Evolutionary conservation across 1,140 invertebrate species (phyloP).

Genomic region (Sycophaga agraensis): DNA sequence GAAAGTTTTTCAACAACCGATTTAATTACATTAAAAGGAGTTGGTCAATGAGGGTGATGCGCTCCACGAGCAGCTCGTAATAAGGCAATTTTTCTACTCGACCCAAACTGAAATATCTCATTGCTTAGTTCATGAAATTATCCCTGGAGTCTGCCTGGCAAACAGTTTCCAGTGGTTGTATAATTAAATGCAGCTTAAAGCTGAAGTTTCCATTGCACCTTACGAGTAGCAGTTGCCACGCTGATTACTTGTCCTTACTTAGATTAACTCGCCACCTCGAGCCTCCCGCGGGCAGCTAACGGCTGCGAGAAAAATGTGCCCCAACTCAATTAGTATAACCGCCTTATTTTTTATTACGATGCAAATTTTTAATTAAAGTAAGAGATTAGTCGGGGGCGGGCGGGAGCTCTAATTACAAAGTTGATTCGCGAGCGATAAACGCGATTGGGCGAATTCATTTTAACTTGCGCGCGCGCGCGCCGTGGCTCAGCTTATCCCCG

Average conservation of each 20-base stretch:
- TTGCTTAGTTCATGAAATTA: slow-evolving; percentile 15
- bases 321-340: background rate
- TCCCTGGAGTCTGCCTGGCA: background rate
- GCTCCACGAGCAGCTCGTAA: background rate
- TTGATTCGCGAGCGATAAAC: too few species aligned
- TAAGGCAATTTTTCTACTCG: slow-evolving; percentile 5
- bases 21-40: too few species aligned
- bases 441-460: too few species aligned
- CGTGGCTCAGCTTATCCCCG: too few species aligned
- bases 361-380: too few species aligned
- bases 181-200: slow-evolving; percentile 26
- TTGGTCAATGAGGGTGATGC: too few species aligned
- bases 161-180: slow-evolving; percentile 23
- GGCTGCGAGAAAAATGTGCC: background rate
- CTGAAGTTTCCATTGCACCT: slow-evolving; percentile 6
- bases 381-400: too few species aligned
- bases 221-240: background rate
- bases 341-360: too few species aligned
- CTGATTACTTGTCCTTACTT: slow-evolving; percentile 21
- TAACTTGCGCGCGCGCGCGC: too few species aligned
- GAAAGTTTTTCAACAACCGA: too few species aligned
- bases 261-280: slow-evolving; percentile 6
- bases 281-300: background rate
- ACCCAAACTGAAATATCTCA: background rate
- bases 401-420: too few species aligned